Evolutionary conservation across 2,888 invertebrate species (phyloP), one percentile per base, ranked within the genome.

Genomic region (Periphyllus acericola): DNA sequence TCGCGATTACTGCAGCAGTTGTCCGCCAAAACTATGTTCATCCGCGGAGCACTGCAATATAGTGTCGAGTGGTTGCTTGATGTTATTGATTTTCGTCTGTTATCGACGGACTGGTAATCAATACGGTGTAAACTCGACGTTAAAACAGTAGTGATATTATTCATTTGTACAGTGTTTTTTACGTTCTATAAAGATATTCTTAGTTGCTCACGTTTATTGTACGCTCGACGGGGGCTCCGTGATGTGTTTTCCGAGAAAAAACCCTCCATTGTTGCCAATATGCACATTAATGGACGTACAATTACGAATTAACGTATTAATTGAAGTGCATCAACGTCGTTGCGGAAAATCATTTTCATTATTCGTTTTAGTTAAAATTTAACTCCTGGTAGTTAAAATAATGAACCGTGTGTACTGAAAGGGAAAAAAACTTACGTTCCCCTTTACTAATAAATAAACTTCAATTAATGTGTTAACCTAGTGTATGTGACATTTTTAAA

Each of bases 401-500:
- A 55, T 74, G 40, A 75, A 83, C 60, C 60, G 25, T 36, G 60
- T 14, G 19, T 29, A 21, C 60, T 8, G 55, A 55, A 75, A 83
- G 60, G n/a, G 52, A 75, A 83, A 75, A n/a, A 75, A 75, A 60
- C 83, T 55, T 68, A 29, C 68, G 21, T 46, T 36, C 36, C 80
- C 81, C 46, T 81, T 25, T 68, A 68, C 81, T 40, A 71, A 80
- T 80, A 80, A 68, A 68, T 68, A 68, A 81, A 52, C 83, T 36
- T 60, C 60, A 60, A 60, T 60, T 75, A 40, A 60, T 40, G 74
- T 74, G 74, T 74, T 36, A 74, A 75, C 83, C 74, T 55, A 36
- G 83, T 83, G 83, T 60, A 75, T 74, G 83, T 83, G 83, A 60
- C 83, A 75, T 83, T 83, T 83, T 83, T 21, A 75, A 75, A 75